Base-by-base conservation (phyloP, 2,888 invertebrate species). In the Timema podura region DNA sequence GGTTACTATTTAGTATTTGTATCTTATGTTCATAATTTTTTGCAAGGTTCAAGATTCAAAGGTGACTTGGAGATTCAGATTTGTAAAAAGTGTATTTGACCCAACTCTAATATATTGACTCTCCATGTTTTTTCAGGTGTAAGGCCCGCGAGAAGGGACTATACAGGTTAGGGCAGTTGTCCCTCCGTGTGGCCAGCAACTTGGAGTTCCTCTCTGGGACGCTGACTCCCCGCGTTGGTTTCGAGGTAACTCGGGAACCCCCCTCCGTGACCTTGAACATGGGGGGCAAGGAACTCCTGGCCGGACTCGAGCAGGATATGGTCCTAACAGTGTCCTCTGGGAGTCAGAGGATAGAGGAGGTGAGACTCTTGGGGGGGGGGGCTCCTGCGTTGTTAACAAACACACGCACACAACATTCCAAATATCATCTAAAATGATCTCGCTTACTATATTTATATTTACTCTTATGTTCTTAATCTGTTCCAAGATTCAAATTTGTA, bases 221-320 rank as follows among this genome's bases (percentile, higher is more conserved):
- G 6, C 69, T 74, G 44, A 30, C 59, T 9, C 74, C 74, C 9
- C 13, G 68, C 7, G 69, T 73, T 6, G 57, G 70, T n/a, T 74
- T 73, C 67, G 66, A 69, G 61, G 75, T 75, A 13, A 68, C 65
- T n/a, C 48, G 69, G 11, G 73, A 72, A 67, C 76, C 75, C 16
- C 73, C 73, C 44, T 70, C 73, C 61, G 73, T 74, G 0, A 69
- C 71, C 80, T 83, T 76, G 76, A 87, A 76, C 79, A 88, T 78
- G 82, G 83, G 78, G 76, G 80, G 85, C 64, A 89, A 89, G 74
- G 91, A 93, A 76, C 82, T 95, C 64, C 85, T 95, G 7, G 92
- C 93, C 0, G 95, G 95, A 0, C 84, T 94, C 73, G 88, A 90
- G 75, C 94, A 95, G 80, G 85, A 87, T 30, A 88, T 95, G 82